Conservation (phyloP, 2,113 vertebrate species). For the Centropus unirufus region DNA sequence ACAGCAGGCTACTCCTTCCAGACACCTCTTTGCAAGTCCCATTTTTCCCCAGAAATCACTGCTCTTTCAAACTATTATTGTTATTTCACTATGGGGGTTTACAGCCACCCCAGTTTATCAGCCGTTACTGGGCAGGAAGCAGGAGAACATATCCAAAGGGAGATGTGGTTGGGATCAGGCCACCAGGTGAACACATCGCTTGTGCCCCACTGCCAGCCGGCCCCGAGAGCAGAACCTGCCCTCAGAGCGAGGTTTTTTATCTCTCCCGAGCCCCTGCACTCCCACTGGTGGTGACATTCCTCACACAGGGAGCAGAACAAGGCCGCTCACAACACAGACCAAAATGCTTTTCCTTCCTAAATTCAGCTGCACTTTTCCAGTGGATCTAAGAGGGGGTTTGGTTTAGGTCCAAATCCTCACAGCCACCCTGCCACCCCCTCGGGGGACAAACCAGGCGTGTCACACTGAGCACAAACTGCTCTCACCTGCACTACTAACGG, state of each 20-base stretch:
- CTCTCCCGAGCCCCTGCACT: not conserved
- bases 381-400: not conserved
- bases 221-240: not conserved
- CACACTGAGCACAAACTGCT: not conserved
- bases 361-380: not conserved
- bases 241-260: not conserved
- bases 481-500: constrained; percentile 95
- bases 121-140: not conserved
- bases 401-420: not conserved
- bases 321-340: not conserved
- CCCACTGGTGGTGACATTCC: not conserved
- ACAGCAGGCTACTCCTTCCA: not conserved
- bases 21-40: not conserved
- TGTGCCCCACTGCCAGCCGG: not conserved
- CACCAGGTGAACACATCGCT: not conserved
- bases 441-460: not conserved
- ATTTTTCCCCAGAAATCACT: not conserved
- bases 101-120: not conserved
- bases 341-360: not conserved
- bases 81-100: not conserved
- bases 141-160: not conserved
- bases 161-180: not conserved
- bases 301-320: not conserved
- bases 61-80: not conserved
- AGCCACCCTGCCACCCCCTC: not conserved